phyloP scores from a whole-genome alignment of 2,113 vertebrate genomes.

The Nerophis ophidion region DNA sequence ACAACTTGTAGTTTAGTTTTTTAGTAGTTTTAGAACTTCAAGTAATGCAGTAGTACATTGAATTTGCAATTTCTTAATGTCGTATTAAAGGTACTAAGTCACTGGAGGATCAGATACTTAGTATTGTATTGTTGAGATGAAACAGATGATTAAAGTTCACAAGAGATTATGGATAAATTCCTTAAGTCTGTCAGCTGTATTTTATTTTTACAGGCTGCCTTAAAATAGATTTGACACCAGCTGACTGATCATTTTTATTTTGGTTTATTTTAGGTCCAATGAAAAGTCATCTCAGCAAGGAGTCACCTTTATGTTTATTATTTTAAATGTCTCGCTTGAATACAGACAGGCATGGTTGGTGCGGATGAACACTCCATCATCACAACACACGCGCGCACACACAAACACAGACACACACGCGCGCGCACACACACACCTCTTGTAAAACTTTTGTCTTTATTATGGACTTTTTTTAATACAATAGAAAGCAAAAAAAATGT shows the following conservation, averaged over 20 bases:
- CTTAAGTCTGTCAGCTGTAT: too few relatives aligned
- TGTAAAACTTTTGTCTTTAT: constrained; percentile 25
- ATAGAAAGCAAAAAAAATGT: constrained; percentile 49
- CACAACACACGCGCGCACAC: constrained; percentile 7
- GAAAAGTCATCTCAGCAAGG: constrained; percentile 33
- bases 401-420: neutral
- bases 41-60: too few relatives aligned
- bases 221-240: neutral
- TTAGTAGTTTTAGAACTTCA: too few relatives aligned
- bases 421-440: constrained; percentile 9
- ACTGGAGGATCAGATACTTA: too few relatives aligned
- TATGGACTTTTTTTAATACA: constrained; percentile 18
- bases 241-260: neutral
- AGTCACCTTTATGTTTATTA: constrained; percentile 69
- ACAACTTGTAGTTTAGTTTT: too few relatives aligned
- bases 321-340: constrained; percentile 56
- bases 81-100: too few relatives aligned
- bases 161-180: too few relatives aligned
- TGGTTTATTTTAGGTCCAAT: too few relatives aligned
- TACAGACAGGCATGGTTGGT: constrained; percentile 51
- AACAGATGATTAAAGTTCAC: too few relatives aligned
- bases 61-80: too few relatives aligned
- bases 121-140: too few relatives aligned
- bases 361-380: constrained; percentile 38
- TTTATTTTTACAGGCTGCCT: too few relatives aligned